Percentiles rank a stretch among this genome's conserved stretches.
These are phyloP conservation scores for Gallinago solitaria DNA, from an alignment of 2,797 vertebrate genomes.

Conservation along the genomic window DNA sequence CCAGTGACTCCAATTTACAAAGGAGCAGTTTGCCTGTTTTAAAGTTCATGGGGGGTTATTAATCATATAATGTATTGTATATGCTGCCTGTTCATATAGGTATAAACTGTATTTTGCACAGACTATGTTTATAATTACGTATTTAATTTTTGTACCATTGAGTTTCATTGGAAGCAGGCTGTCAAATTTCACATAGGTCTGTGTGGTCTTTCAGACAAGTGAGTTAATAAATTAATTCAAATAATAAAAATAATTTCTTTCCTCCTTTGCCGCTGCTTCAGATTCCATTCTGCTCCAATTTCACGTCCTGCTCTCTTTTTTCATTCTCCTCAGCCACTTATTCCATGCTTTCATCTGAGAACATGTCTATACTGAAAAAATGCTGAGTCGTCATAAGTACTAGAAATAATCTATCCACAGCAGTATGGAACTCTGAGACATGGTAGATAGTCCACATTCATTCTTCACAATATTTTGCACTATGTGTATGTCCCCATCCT, in stretches of 20 bases:
- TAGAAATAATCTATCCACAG: neutral
- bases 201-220: neutral
- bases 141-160: neutral
- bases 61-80: neutral
- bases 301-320: neutral
- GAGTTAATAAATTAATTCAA: neutral
- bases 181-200: neutral
- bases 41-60: neutral
- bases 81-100: neutral
- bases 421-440: neutral
- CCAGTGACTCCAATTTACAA: neutral
- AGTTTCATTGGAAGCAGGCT: neutral
- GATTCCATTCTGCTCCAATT: neutral
- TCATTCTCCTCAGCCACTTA: neutral
- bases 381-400: neutral
- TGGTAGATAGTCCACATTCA: neutral
- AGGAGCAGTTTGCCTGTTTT: neutral
- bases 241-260: neutral
- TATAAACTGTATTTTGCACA: neutral
- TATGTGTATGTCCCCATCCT: neutral
- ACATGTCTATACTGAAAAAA: neutral
- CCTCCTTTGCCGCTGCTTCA: neutral
- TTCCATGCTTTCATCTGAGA: neutral
- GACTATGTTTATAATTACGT: neutral
- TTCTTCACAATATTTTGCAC: rapidly evolving